Evolutionary conservation across 2,888 invertebrate genomes (phyloP), one percentile per base, ranked within the genome.

Genomic region (Sipunculus nudus): DNA sequence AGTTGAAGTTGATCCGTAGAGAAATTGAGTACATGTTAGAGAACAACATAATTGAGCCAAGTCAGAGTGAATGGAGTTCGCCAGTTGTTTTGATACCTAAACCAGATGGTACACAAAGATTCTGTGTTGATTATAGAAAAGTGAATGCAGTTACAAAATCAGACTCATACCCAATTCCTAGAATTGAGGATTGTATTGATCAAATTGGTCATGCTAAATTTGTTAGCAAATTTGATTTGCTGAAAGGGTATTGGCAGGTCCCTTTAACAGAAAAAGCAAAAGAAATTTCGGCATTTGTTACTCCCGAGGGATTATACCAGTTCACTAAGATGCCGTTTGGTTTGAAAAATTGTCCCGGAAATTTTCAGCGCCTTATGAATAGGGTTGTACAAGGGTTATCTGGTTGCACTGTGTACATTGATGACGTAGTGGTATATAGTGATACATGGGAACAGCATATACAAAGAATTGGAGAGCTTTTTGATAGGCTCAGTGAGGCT

Each of bases 121-220:
- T 73, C 25, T 70, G 68, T 55, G 68, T 67, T 8, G 71, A 74
- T 45, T 65, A 48, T 35, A 16, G 69, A 19, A 67, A 70, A 45
- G 66, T 72, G 0, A 73, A 73, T 40, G 10, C 25, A 25, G 43
- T 73, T 1, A 70, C 65, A 8, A 73, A 70, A 64, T 40, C 66
- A 2, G 71, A 74, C 45, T 56, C 56, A 16, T 71, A 59, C 56
- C 74, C 66, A 0, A 66, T 71, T 3, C 64, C 72, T n/a, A 40
- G 70, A 38, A 60, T 71, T 0, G 70, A 67, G 47, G 72, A 68
- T 43, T 71, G 68, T 28, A 74, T 72, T 26, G 70, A 73, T 29
- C 62, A 59, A 23, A 45, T 73, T 40, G 65, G 70, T 13, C 35
- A 65, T 25, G 59, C 68, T 16, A 67, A 61, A 48, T 73, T 52